These are phyloP conservation scores for Glossosoma conforme DNA, from an alignment of 1,140 invertebrate genomes.

Conservation along the genomic window DNA sequence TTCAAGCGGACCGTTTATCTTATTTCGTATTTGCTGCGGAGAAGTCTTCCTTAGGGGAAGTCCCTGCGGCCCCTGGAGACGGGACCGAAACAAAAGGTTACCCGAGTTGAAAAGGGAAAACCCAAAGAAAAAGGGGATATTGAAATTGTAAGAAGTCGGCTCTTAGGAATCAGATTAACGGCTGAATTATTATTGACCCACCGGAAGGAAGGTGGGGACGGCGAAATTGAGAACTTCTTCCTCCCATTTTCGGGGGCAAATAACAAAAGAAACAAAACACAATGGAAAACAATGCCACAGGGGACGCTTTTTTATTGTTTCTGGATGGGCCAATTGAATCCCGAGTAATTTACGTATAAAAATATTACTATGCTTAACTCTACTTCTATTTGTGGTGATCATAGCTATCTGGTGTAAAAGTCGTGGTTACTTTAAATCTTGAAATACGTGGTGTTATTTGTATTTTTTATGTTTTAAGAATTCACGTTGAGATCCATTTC, in stretches of 20 bases:
- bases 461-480: no score
- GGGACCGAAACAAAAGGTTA: constrained; percentile 23
- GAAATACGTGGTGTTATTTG: no score
- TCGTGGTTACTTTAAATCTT: no score
- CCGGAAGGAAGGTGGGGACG: not conserved
- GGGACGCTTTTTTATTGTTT: no score
- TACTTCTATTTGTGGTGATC: no score
- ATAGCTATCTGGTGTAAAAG: no score
- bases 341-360: no score
- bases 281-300: no score
- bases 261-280: constrained; percentile 2
- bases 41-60: no score
- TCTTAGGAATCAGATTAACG: constrained; percentile 19
- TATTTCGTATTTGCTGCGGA: constrained; percentile 14
- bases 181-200: constrained; percentile 24
- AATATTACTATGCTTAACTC: no score
- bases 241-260: not conserved
- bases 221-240: not conserved
- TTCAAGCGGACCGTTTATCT: constrained; percentile 20
- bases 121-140: constrained; percentile 19
- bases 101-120: constrained; percentile 15
- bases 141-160: constrained; percentile 20
- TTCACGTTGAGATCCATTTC: no score
- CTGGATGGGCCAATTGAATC: no score
- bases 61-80: constrained; percentile 1